phyloP scores from a whole-genome alignment of 2,797 vertebrate species.

The Ispidina picta region DNA sequence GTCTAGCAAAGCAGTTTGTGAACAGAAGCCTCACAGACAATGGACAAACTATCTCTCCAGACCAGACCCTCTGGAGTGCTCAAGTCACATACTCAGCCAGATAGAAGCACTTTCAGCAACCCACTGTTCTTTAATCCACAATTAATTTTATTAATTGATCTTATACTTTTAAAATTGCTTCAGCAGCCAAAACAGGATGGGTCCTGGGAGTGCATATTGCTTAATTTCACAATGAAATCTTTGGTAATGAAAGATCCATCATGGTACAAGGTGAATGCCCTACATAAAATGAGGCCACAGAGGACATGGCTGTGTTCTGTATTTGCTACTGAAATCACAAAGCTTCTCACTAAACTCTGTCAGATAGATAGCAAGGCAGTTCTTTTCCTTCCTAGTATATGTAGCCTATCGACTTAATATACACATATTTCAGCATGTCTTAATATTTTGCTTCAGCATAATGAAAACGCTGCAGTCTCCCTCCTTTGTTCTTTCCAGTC shows the following conservation, averaged over 20 bases:
- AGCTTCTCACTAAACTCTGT: neutral
- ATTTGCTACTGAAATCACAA: conserved; percentile 10
- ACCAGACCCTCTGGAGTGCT: neutral
- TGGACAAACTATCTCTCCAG: neutral
- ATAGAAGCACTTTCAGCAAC: neutral
- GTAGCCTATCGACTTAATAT: neutral
- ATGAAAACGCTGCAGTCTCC: neutral
- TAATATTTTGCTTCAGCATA: conserved; percentile 39
- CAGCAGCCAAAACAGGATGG: neutral
- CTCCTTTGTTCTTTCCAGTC: neutral
- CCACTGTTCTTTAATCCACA: neutral
- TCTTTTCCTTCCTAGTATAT: conserved; percentile 16
- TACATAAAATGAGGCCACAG: conserved; percentile 51
- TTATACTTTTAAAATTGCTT: conserved; percentile 25
- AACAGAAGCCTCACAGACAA: neutral
- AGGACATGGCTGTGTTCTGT: neutral
- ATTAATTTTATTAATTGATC: conserved; percentile 36
- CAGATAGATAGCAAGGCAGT: neutral
- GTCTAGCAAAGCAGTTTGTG: neutral
- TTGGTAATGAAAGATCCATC: conserved; percentile 57
- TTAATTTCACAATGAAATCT: conserved; percentile 25
- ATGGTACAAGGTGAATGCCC: conserved; percentile 25
- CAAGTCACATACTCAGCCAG: neutral
- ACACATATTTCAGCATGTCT: neutral
- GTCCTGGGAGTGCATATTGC: neutral